Evolutionary conservation across 2,888 invertebrate species (phyloP).

Genomic region (Clivina fossor): DNA sequence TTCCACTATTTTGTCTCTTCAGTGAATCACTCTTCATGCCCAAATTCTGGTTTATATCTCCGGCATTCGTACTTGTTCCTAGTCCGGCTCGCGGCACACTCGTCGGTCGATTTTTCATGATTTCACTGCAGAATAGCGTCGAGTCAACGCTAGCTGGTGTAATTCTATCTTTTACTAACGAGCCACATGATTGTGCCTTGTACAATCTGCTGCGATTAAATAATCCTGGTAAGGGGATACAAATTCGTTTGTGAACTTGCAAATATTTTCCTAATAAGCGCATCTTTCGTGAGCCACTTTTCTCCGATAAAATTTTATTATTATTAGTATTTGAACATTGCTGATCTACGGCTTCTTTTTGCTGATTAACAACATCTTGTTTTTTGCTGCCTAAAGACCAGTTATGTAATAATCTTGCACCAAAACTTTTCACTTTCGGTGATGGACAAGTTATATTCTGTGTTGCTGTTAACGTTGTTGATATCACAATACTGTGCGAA

Average conservation of each 20-base stretch:
- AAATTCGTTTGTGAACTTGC: conserved; percentile 67
- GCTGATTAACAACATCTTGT: conserved; percentile 36
- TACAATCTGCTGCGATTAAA: conserved; percentile 60
- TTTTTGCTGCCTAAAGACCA: conserved; percentile 41
- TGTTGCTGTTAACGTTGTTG: conserved; percentile 47
- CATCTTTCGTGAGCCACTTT: conserved; percentile 56
- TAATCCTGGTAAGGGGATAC: conserved; percentile 61
- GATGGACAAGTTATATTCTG: conserved; percentile 45
- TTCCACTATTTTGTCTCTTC: conserved; percentile 36
- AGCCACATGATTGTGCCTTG: conserved; percentile 66
- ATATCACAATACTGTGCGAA: conserved; percentile 47
- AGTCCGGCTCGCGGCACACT: conserved; percentile 51
- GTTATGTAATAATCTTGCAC: conserved; percentile 57
- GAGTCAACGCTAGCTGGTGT: conserved; percentile 51
- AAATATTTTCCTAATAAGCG: conserved; percentile 67
- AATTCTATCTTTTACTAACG: conserved; percentile 58
- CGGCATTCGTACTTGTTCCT: conserved; percentile 54
- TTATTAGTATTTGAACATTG: conserved; percentile 36
- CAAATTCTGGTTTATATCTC: conserved; percentile 59
- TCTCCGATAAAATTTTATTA: conserved; percentile 47
- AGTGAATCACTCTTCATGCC: conserved; percentile 44
- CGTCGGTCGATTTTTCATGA: conserved; percentile 51
- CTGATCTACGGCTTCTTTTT: conserved; percentile 29
- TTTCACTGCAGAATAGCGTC: conserved; percentile 47
- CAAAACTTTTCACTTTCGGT: conserved; percentile 56